Evolutionary conservation across 2,888 invertebrate genomes (phyloP).

Genomic region (Drosophila birchii): DNA sequence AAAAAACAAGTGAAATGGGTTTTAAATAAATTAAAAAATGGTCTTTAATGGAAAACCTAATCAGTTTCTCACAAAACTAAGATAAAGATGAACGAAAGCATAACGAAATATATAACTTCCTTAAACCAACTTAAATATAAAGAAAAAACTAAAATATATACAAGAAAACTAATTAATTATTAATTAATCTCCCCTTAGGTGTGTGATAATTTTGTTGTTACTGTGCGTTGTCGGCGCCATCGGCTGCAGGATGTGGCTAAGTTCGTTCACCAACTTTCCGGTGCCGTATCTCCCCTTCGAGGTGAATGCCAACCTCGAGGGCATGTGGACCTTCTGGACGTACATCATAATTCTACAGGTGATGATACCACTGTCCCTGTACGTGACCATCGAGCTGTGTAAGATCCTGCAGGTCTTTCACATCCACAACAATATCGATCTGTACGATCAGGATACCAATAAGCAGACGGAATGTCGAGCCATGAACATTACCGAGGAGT

Average conservation of each 20-base stretch:
- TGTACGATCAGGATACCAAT: conserved; percentile 93
- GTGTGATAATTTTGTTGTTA: conserved; percentile 94
- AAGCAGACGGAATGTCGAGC: conserved; percentile 95
- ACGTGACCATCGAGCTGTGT: conserved; percentile 98
- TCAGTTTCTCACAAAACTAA: not conserved
- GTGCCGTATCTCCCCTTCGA: conserved; percentile 89
- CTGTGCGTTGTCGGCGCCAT: conserved; percentile 96
- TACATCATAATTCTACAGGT: conserved; percentile 98
- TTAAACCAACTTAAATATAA: not conserved
- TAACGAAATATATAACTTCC: not conserved
- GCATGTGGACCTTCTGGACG: conserved; percentile 96
- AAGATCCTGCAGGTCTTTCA: conserved; percentile 98
- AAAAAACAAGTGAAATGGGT: not conserved
- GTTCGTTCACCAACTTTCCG: conserved; percentile 85
- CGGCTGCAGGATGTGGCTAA: conserved; percentile 94
- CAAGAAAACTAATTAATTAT: not conserved
- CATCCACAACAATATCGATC: conserved; percentile 94
- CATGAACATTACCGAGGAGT: conserved; percentile 97
- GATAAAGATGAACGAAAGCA: too few species aligned
- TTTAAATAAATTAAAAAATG: not conserved
- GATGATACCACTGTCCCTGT: conserved; percentile 98
- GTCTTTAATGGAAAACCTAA: not conserved
- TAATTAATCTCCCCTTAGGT: conserved; percentile 84
- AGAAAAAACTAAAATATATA: not conserved
- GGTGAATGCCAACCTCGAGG: conserved; percentile 89